Evolutionary conservation across 2,113 vertebrate species (phyloP).

Genomic region (Centropus unirufus): DNA sequence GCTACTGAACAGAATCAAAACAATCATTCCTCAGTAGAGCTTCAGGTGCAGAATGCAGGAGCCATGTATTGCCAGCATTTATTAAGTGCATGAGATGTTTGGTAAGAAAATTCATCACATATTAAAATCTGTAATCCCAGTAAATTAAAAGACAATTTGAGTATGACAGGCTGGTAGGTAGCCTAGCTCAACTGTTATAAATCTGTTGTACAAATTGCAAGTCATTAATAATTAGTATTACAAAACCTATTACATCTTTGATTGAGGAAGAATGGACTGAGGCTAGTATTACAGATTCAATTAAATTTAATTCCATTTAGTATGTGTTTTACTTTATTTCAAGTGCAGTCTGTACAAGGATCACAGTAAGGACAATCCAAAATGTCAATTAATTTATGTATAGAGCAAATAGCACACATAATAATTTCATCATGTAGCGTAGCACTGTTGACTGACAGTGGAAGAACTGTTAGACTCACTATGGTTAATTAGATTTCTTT

Average conservation of each 20-base stretch:
- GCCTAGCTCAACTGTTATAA: constrained; percentile 46
- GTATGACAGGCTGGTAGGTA: constrained; percentile 16
- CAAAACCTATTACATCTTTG: constrained; percentile 42
- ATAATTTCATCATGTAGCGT: constrained; percentile 50
- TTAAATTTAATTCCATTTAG: constrained; percentile 38
- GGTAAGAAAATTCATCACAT: not conserved
- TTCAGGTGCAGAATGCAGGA: not conserved
- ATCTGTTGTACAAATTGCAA: constrained; percentile 29
- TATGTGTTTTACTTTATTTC: constrained; percentile 58
- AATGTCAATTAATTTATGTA: constrained; percentile 69
- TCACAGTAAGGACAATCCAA: constrained; percentile 48
- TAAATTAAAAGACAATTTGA: constrained; percentile 47
- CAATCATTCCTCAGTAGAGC: not conserved
- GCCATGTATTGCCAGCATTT: not conserved
- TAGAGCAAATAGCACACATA: constrained; percentile 49
- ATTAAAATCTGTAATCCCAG: constrained; percentile 20
- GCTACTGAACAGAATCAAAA: not conserved
- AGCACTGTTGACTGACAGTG: constrained; percentile 56
- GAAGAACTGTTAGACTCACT: constrained; percentile 38
- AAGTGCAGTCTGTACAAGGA: constrained; percentile 48
- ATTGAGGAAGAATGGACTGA: constrained; percentile 36
- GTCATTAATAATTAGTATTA: constrained; percentile 56
- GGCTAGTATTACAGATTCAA: constrained; percentile 49
- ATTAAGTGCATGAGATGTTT: not conserved
- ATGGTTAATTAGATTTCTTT: constrained; percentile 61